Conservation (phyloP, 2,888 invertebrate species). For the Teleogryllus oceanicus region DNA sequence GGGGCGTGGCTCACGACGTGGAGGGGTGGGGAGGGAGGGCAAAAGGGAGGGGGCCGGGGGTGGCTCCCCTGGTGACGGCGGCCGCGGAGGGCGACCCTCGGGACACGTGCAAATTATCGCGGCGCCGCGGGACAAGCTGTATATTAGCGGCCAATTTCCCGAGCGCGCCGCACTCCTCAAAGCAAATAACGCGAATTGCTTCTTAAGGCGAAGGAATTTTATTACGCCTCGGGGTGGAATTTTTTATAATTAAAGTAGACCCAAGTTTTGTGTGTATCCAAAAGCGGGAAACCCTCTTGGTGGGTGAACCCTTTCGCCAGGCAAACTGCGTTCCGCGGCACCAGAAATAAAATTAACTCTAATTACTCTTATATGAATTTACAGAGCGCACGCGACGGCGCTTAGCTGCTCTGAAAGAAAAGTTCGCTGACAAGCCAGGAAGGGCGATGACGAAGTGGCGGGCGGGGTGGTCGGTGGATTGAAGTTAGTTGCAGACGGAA, state of each 20-base stretch:
- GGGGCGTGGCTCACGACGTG: too few relatives aligned
- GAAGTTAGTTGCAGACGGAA: too few relatives aligned
- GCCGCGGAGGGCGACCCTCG: not conserved
- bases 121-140: not conserved
- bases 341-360: not conserved
- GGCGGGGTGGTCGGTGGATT: too few relatives aligned
- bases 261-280: not conserved
- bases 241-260: slow-evolving; percentile 18
- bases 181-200: not conserved
- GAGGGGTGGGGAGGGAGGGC: too few relatives aligned
- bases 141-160: slow-evolving; percentile 9
- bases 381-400: not conserved
- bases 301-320: not conserved
- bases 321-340: not conserved
- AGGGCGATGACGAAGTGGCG: too few relatives aligned
- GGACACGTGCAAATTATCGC: not conserved
- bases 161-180: not conserved
- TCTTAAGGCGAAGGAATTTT: slow-evolving; percentile 10
- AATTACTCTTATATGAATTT: slow-evolving; percentile 18
- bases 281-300: not conserved
- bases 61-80: too few relatives aligned
- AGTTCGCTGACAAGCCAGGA: too few relatives aligned
- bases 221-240: not conserved
- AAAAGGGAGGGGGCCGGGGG: too few relatives aligned
- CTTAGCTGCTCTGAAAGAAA: not conserved